A percentile compares a stretch with the other conserved stretches of the same genome.
phyloP scores from a whole-genome alignment of 2,888 invertebrate genomes.

The Cataglyphis livida region DNA sequence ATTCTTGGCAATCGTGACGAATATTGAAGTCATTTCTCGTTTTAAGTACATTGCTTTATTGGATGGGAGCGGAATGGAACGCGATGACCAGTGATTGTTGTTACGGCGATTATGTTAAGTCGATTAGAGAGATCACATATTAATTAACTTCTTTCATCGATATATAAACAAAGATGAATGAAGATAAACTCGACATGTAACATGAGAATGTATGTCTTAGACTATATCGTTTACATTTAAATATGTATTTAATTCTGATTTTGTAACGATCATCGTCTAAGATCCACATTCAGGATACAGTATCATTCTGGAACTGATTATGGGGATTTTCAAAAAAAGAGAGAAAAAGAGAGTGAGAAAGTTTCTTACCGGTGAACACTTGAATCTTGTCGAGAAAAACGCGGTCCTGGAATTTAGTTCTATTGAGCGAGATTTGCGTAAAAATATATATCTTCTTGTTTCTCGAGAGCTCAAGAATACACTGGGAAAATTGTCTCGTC shows the following conservation, averaged over 20 bases:
- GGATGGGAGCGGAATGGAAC: conserved; percentile 16
- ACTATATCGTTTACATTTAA: conserved; percentile 79
- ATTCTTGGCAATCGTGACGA: conserved; percentile 50
- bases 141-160: conserved; percentile 53
- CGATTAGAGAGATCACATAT: conserved; percentile 39
- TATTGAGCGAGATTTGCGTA: conserved; percentile 26
- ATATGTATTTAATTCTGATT: conserved; percentile 80
- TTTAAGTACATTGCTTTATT: conserved; percentile 57
- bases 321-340: conserved; percentile 77
- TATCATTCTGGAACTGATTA: conserved; percentile 81
- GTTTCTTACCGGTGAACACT: conserved; percentile 58
- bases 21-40: conserved; percentile 55
- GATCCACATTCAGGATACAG: conserved; percentile 80
- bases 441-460: conserved; percentile 59
- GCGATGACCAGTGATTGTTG: conserved; percentile 32
- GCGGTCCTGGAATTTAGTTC: conserved; percentile 29
- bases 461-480: conserved; percentile 66
- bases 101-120: conserved; percentile 23
- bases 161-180: conserved; percentile 60
- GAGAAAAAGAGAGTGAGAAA: conserved; percentile 14
- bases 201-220: conserved; percentile 67
- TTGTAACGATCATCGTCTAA: conserved; percentile 79
- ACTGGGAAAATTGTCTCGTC: conserved; percentile 72
- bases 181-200: conserved; percentile 73
- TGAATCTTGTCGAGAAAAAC: conserved; percentile 46